A percentile compares a stretch with the other conserved stretches of the same genome.
Conservation (phyloP, 2,113 vertebrate species). For the Plecotus auritus region DNA sequence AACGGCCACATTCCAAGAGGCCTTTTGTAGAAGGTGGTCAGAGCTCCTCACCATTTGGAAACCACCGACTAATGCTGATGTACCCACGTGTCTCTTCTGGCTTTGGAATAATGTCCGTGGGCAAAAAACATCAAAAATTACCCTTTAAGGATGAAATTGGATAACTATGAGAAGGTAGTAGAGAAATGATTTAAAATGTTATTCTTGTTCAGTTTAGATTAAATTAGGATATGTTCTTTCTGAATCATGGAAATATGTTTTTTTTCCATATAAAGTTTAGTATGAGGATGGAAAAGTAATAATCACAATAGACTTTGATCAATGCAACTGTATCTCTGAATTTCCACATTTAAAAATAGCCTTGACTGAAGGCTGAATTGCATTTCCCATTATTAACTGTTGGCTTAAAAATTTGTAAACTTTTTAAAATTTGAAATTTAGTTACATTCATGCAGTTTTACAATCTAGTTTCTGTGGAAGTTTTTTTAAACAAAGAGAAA, state of each 20-base stretch:
- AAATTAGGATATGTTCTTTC: slow-evolving; percentile 57
- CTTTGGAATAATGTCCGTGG: neutral
- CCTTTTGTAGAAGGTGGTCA: neutral
- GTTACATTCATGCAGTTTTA: slow-evolving; percentile 77
- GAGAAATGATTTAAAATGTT: slow-evolving; percentile 61
- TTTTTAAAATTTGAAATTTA: slow-evolving; percentile 79
- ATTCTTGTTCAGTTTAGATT: slow-evolving; percentile 56
- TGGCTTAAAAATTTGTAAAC: slow-evolving; percentile 70
- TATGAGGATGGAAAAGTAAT: slow-evolving; percentile 51
- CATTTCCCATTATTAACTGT: slow-evolving; percentile 78
- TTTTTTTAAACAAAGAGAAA: slow-evolving; percentile 74
- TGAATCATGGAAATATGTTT: slow-evolving; percentile 62
- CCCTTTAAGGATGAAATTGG: neutral
- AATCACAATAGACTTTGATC: slow-evolving; percentile 57
- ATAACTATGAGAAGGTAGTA: slow-evolving; percentile 38
- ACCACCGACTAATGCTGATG: neutral
- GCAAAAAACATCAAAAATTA: neutral
- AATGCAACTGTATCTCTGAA: slow-evolving; percentile 73
- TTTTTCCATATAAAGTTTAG: slow-evolving; percentile 59
- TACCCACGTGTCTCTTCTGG: neutral
- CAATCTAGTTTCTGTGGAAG: slow-evolving; percentile 76
- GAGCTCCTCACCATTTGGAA: neutral
- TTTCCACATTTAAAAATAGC: slow-evolving; percentile 73
- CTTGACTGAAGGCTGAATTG: slow-evolving; percentile 75
- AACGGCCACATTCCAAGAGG: neutral